Evolutionary conservation across 2,797 vertebrate species (phyloP).

Genomic region (Falco cherrug): DNA sequence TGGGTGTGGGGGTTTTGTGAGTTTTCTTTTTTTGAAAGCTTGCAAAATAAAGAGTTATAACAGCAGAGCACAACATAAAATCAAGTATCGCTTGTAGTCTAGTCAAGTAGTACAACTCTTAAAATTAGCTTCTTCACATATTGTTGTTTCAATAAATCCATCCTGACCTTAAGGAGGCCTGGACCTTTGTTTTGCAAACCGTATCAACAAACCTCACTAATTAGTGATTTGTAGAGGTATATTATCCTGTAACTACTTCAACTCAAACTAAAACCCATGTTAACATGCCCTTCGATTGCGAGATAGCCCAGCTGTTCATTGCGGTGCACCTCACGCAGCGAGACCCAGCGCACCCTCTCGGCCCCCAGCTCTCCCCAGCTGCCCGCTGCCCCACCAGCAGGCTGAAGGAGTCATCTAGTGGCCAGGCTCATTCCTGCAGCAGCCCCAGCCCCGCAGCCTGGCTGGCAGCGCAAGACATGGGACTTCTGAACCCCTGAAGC

Average conservation of each 20-base stretch:
- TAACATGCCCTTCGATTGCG: not conserved
- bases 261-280: not conserved
- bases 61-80: not conserved
- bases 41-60: not conserved
- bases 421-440: constrained; percentile 25
- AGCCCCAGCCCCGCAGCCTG: not conserved
- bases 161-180: not conserved
- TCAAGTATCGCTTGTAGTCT: not conserved
- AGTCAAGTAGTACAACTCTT: not conserved
- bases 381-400: not conserved
- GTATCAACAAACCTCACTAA: not conserved
- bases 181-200: not conserved
- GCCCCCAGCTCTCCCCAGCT: not conserved
- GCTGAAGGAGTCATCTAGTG: constrained; percentile 68
- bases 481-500: not conserved
- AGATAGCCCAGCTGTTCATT: not conserved
- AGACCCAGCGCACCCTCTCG: not conserved
- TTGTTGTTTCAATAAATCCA: not conserved
- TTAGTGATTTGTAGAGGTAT: not conserved
- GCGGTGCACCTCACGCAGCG: not conserved
- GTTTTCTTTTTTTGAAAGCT: not conserved
- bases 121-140: not conserved
- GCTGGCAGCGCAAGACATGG: not conserved
- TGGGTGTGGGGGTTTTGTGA: not conserved
- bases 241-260: not conserved